phyloP scores from a whole-genome alignment of 2,888 invertebrate genomes.

The Megalurothrips usitatus region DNA sequence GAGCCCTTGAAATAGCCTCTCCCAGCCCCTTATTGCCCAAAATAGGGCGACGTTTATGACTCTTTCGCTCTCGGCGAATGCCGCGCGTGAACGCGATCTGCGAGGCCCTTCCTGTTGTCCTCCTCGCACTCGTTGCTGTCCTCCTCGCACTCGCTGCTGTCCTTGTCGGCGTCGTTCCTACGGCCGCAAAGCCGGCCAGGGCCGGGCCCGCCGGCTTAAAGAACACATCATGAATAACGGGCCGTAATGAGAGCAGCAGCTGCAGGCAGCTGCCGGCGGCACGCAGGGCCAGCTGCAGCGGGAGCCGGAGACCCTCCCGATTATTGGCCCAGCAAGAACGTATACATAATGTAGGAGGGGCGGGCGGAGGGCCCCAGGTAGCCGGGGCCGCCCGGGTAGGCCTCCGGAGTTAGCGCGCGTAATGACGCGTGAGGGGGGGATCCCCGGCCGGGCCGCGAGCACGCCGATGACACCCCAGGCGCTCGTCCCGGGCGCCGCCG shows the following conservation, averaged over 20 bases:
- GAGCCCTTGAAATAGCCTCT: too few relatives aligned
- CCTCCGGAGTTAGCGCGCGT: not conserved
- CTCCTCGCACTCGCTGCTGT: too few relatives aligned
- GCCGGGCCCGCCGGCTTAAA: not conserved
- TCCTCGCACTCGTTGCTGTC: too few relatives aligned
- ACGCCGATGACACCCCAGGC: conserved; percentile 5
- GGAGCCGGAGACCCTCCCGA: not conserved
- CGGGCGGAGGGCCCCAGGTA: not conserved
- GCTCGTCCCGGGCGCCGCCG: not conserved
- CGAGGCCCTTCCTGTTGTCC: too few relatives aligned
- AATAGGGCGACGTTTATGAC: too few relatives aligned
- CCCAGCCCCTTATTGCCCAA: too few relatives aligned
- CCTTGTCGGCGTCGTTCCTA: too few relatives aligned
- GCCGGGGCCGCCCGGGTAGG: not conserved
- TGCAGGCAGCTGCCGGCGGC: not conserved
- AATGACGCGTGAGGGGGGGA: not conserved
- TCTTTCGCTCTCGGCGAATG: too few relatives aligned
- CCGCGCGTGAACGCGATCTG: too few relatives aligned
- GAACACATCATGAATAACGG: not conserved
- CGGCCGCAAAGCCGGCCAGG: not conserved
- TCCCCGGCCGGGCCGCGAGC: too few relatives aligned
- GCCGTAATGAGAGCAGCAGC: not conserved
- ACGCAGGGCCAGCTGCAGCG: too few relatives aligned
- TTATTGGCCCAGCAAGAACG: not conserved
- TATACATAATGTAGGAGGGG: conserved; percentile 7